Evolutionary conservation across 2,888 invertebrate genomes (phyloP).

Genomic region (Euzetes globulus): DNA sequence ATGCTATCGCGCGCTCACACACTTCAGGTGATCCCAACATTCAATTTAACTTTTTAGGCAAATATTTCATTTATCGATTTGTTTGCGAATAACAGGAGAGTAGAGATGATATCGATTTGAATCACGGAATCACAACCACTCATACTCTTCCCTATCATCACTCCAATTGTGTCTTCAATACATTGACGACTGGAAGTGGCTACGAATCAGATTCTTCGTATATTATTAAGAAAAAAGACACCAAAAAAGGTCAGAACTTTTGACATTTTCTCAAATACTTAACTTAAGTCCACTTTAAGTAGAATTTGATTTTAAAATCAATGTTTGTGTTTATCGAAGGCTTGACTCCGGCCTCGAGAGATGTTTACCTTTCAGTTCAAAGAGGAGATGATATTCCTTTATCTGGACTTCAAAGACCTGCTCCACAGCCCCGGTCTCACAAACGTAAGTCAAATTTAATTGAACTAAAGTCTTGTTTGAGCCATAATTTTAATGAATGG

Average conservation of each 20-base stretch:
- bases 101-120: conserved; percentile 3
- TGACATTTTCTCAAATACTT: background rate
- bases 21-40: background rate
- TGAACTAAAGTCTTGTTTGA: background rate
- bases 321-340: background rate
- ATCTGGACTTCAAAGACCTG: conserved; percentile 80
- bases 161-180: conserved; percentile 37
- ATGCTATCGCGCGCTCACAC: background rate
- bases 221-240: conserved; percentile 47
- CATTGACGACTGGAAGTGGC: conserved; percentile 33
- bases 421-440: conserved; percentile 58
- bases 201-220: conserved; percentile 38
- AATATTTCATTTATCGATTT: background rate
- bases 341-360: conserved; percentile 33
- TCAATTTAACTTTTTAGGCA: too few relatives aligned
- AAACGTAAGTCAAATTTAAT: conserved; percentile 43
- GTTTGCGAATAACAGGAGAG: background rate
- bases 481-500: background rate
- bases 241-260: conserved; percentile 69
- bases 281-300: background rate
- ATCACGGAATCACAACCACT: background rate
- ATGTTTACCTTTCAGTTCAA: conserved; percentile 36
- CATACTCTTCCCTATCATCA: conserved; percentile 23
- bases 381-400: conserved; percentile 67
- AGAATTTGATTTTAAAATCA: background rate